Evolutionary conservation across 2,797 vertebrate species (phyloP).

Genomic region (Chaenodraco wilsoni): DNA sequence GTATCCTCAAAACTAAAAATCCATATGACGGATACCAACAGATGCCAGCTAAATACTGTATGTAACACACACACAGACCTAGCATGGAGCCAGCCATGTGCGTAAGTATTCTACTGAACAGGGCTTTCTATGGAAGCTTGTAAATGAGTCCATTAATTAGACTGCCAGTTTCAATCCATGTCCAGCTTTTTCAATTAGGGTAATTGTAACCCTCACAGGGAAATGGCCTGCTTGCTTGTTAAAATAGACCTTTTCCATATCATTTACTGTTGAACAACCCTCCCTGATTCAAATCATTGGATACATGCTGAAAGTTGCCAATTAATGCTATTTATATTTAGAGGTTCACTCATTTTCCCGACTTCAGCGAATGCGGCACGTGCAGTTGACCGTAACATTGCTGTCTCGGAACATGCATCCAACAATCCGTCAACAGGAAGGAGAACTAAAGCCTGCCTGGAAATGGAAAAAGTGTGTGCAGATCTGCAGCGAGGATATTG

Average conservation of each 20-base stretch:
- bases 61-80: not conserved
- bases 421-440: slow-evolving; percentile 12
- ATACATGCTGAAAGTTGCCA: slow-evolving; percentile 40
- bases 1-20: not conserved
- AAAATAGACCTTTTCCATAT: slow-evolving; percentile 64
- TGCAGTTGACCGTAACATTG: slow-evolving; percentile 7
- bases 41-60: not conserved
- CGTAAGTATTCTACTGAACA: slow-evolving; percentile 45
- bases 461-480: not conserved
- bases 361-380: slow-evolving; percentile 4
- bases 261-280: slow-evolving; percentile 54
- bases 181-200: slow-evolving; percentile 76
- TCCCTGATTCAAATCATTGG: slow-evolving; percentile 47
- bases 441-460: slow-evolving; percentile 3
- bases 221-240: slow-evolving; percentile 68
- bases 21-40: slow-evolving; percentile 18
- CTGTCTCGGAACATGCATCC: not conserved
- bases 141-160: slow-evolving; percentile 75
- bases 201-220: slow-evolving; percentile 71
- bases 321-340: slow-evolving; percentile 46
- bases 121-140: slow-evolving; percentile 63
- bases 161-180: slow-evolving; percentile 75
- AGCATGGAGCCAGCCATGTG: slow-evolving; percentile 28
- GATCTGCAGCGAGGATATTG: slow-evolving; percentile 37
- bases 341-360: slow-evolving; percentile 26